Conservation (phyloP, 1,140 invertebrate species). For the Microplitis mediator region DNA sequence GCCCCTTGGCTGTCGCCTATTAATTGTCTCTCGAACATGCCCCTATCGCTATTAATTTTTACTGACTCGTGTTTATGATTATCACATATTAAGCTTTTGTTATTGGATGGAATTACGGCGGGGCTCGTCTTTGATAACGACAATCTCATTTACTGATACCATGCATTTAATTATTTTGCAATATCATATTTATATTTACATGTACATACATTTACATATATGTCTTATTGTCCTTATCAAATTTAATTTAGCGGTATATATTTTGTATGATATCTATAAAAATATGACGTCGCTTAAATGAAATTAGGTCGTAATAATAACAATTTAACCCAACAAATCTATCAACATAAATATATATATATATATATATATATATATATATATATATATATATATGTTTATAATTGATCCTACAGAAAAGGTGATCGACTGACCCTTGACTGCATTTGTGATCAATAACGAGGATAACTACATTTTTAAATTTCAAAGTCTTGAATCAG, state of each 20-base stretch:
- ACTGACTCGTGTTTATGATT: too few species aligned
- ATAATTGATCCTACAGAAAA: not conserved
- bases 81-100: not conserved
- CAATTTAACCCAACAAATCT: not conserved
- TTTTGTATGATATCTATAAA: not conserved
- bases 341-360: not conserved
- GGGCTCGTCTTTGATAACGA: slow-evolving; percentile 18
- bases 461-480: not conserved
- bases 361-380: too few species aligned
- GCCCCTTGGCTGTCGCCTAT: not conserved
- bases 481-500: not conserved
- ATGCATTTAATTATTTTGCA: not conserved
- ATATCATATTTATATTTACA: too few species aligned
- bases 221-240: not conserved
- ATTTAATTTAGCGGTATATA: not conserved
- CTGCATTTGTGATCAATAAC: slow-evolving; percentile 8
- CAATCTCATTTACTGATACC: too few species aligned
- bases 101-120: slow-evolving; percentile 1
- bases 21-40: not conserved
- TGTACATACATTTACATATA: too few species aligned
- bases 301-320: slow-evolving; percentile 17
- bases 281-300: not conserved
- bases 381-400: not conserved
- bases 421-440: slow-evolving; percentile 14
- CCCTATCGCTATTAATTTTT: not conserved